These are phyloP conservation scores for Pemphigus obesinymphae DNA, from an alignment of 1,140 invertebrate genomes.

Conservation along the genomic window DNA sequence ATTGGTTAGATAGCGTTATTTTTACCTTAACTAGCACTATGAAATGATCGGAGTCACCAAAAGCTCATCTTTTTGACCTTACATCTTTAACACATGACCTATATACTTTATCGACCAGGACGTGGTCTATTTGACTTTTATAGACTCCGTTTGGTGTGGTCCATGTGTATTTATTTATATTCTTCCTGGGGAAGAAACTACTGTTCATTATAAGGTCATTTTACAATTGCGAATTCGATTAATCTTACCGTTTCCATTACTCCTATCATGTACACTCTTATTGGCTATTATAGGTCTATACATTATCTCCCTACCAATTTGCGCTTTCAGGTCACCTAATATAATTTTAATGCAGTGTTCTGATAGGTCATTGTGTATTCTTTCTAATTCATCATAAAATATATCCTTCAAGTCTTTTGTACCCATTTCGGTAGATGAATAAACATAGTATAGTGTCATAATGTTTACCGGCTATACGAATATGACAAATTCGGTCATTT, in stretches of 20 bases:
- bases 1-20: not conserved
- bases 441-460: slow-evolving; percentile 7
- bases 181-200: too few relatives aligned
- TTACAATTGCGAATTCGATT: not conserved
- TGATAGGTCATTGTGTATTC: too few relatives aligned
- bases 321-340: not conserved
- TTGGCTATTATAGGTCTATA: not conserved
- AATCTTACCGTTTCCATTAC: not conserved
- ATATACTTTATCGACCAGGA: too few relatives aligned
- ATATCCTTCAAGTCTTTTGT: too few relatives aligned
- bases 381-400: too few relatives aligned
- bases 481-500: too few relatives aligned
- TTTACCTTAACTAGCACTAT: slow-evolving; percentile 31
- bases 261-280: not conserved
- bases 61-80: slow-evolving; percentile 27
- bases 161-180: too few relatives aligned
- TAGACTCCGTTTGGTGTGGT: too few relatives aligned
- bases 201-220: not conserved
- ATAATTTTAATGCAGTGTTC: not conserved
- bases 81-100: too few relatives aligned
- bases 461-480: not conserved
- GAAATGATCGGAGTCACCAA: slow-evolving; percentile 34
- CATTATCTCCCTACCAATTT: not conserved
- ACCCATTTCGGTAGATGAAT: not conserved
- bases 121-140: too few relatives aligned